Conservation (phyloP, 2,797 vertebrate species). For the Liparis tanakae region DNA sequence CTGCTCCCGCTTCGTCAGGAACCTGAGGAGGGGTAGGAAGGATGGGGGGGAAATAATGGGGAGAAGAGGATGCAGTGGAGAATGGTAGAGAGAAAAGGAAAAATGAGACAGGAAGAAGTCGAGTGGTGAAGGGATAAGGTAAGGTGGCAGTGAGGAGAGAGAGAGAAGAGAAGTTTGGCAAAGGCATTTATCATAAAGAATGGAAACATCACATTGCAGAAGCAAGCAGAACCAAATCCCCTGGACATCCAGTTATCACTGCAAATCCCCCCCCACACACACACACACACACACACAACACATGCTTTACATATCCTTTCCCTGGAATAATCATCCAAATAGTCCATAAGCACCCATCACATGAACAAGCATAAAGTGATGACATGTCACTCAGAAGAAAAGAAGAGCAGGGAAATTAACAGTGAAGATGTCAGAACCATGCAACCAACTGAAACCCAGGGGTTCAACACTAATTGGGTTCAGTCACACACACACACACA, state of each 20-base stretch:
- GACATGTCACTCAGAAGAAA: conserved; percentile 53
- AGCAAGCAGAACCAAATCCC: conserved; percentile 56
- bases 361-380: conserved; percentile 39
- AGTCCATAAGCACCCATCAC: conserved; percentile 49
- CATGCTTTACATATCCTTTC: conserved; percentile 55
- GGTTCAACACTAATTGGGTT: conserved; percentile 32
- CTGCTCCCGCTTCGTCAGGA: conserved; percentile 96
- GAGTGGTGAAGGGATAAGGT: conserved; percentile 4
- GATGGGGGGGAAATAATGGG: conserved; percentile 29
- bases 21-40: conserved; percentile 79
- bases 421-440: conserved; percentile 64
- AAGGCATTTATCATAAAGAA: conserved; percentile 42
- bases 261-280: conserved; percentile 61
- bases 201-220: conserved; percentile 36
- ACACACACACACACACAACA: conserved; percentile 38
- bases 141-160: conserved; percentile 8
- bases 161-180: conserved; percentile 42
- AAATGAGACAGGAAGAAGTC: conserved; percentile 3
- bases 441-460: conserved; percentile 60
- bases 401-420: conserved; percentile 34
- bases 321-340: conserved; percentile 44
- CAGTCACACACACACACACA: conserved; percentile 10
- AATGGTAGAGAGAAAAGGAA: conserved; percentile 7
- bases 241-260: conserved; percentile 48
- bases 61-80: conserved; percentile 22